These are phyloP conservation scores for Hydropsyche betteni DNA, from an alignment of 2,888 invertebrate genomes.

Conservation along the genomic window DNA sequence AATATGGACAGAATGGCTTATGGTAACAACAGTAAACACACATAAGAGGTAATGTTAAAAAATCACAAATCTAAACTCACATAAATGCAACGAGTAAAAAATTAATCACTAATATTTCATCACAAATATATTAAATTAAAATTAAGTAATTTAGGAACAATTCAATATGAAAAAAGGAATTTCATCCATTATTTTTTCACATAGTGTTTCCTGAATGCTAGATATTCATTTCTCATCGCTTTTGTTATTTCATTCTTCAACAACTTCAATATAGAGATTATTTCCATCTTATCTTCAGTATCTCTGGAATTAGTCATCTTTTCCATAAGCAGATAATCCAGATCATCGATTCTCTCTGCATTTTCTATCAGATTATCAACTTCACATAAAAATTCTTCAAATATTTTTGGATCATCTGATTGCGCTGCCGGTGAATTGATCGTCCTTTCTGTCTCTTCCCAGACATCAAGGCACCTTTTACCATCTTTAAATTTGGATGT, in stretches of 20 bases:
- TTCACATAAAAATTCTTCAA: constrained; percentile 55
- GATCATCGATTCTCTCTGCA: constrained; percentile 61
- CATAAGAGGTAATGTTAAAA: not conserved
- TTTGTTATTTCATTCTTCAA: constrained; percentile 61
- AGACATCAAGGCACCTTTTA: constrained; percentile 59
- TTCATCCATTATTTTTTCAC: constrained; percentile 51
- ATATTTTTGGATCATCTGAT: constrained; percentile 57
- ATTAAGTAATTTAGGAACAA: not conserved
- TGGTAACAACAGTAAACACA: constrained; percentile 3
- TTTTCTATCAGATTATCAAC: constrained; percentile 55
- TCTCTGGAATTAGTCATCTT: constrained; percentile 58
- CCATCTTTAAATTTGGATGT: constrained; percentile 61
- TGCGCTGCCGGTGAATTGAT: constrained; percentile 58
- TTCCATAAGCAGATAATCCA: constrained; percentile 63
- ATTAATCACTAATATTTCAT: not conserved
- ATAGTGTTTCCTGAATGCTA: constrained; percentile 59
- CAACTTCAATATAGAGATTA: constrained; percentile 58
- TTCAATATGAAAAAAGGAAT: constrained; percentile 4
- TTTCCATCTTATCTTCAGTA: constrained; percentile 58
- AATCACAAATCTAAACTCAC: not conserved
- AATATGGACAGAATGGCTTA: not conserved
- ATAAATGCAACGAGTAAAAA: not conserved
- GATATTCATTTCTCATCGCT: constrained; percentile 61
- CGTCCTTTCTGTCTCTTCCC: constrained; percentile 61
- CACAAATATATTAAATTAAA: too few species aligned